phyloP scores from a whole-genome alignment of 1,140 invertebrate genomes.

The Acyrthosiphon pisum region DNA sequence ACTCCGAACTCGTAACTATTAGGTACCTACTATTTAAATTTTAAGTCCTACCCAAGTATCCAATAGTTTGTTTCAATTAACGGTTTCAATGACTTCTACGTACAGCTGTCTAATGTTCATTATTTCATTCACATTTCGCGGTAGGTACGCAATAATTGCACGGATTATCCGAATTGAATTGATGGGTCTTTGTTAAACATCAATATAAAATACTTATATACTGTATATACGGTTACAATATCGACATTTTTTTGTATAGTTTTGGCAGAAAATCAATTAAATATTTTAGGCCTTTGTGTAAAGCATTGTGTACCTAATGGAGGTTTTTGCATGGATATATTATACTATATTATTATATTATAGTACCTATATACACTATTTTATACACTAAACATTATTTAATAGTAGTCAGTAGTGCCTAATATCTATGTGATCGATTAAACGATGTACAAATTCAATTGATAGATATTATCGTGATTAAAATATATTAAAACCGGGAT shows the following conservation, averaged over 20 bases:
- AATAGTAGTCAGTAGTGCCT: background rate
- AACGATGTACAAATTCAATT: background rate
- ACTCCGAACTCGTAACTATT: no score
- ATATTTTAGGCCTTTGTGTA: background rate
- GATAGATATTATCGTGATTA: background rate
- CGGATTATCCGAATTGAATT: background rate
- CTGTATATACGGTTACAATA: background rate
- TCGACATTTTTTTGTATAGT: background rate
- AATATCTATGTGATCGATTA: background rate
- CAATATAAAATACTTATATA: background rate
- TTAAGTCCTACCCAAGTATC: background rate
- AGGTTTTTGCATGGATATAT: background rate
- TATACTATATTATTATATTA: no score
- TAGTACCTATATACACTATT: no score
- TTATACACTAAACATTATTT: background rate
- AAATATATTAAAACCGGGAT: background rate
- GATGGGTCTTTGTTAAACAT: background rate
- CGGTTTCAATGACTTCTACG: background rate
- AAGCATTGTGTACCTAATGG: background rate
- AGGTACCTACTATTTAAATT: background rate
- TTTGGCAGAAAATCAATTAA: background rate
- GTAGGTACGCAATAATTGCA: background rate
- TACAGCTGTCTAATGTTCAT: background rate
- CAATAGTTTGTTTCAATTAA: background rate
- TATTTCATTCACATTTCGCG: background rate